These are phyloP conservation scores for Pyrgilauda ruficollis DNA, from an alignment of 2,113 vertebrate species.

Conservation along the genomic window DNA sequence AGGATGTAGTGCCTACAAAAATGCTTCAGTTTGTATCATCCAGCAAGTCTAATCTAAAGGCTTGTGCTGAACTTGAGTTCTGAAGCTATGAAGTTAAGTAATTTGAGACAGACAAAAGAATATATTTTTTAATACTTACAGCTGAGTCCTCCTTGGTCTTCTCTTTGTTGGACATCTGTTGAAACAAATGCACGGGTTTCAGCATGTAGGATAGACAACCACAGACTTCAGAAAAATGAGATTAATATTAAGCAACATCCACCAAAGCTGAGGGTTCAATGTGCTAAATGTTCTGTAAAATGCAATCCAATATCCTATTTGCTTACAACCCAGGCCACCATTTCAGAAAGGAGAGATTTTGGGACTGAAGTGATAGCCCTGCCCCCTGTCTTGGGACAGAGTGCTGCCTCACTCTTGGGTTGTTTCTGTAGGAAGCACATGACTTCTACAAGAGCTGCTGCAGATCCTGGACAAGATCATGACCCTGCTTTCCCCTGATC, in stretches of 20 bases:
- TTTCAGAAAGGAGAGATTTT: background rate
- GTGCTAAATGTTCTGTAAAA: background rate
- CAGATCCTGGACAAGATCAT: background rate
- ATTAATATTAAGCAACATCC: background rate
- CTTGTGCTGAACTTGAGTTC: background rate
- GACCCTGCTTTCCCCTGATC: background rate
- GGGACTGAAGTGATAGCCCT: background rate
- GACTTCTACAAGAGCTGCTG: background rate
- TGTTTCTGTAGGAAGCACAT: background rate
- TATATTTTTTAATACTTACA: constrained; percentile 1
- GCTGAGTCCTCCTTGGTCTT: background rate
- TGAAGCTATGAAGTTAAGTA: background rate
- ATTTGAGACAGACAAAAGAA: background rate
- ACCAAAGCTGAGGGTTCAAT: background rate
- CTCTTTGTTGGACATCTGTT: constrained; percentile 8
- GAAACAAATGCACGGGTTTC: background rate
- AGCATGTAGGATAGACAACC: background rate
- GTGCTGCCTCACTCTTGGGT: background rate
- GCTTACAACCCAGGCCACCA: background rate
- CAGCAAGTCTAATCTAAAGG: background rate
- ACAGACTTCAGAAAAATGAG: background rate
- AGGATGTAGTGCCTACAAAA: background rate
- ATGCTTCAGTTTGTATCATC: background rate
- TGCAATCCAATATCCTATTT: background rate
- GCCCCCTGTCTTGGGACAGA: background rate